Base-by-base conservation (phyloP, 2,113 vertebrate genomes). In the Gymnobelideus leadbeateri region DNA sequence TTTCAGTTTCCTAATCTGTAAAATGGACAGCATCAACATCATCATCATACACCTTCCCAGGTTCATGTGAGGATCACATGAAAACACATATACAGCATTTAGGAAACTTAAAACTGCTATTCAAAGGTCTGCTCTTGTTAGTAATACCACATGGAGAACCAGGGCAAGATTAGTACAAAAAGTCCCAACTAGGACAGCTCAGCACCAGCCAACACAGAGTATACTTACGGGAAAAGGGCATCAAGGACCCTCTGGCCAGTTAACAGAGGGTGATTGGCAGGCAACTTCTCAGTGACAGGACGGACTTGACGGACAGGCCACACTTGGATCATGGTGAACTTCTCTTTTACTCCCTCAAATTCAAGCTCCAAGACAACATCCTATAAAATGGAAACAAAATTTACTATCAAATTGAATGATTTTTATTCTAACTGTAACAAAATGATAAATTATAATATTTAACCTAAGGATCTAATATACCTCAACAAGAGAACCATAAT, bases 311-410 rank as follows among this genome's bases (percentile, higher is more conserved):
- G 99, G 50, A 99, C 99, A 2, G 99, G 99, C 99, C 99, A 99
- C 26, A 99, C 98, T 97, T 99, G 99, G 93, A 99, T 98, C 99
- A 99, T 99, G 53, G 98, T 99, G 98, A 99, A 99, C 98, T 99
- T 99, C 96, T 99, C 99, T 97, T 99, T 99, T 94, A 99, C 96
- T 0, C 99, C 99, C 97, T 99, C 99, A 97, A 99, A 99, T 98
- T 99, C 99, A 97, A 99, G 99, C 98, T 99, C 99, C 97, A 99
- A 98, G 95, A 99, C 99, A 95, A 99, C 99, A 95, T 99, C 99
- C 99, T 99, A 97, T 43, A 92, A 93, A 93, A 95, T 90, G 19
- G 49, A 9, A 96, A 50, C 3, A 90, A 31, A 10, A 94, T 90
- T 89, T 94, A 89, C 37, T 47, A 49, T 55, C 47, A 92, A 94